Conservation (phyloP, 2,888 invertebrate species). For the Branchinecta sandiegonensis region DNA sequence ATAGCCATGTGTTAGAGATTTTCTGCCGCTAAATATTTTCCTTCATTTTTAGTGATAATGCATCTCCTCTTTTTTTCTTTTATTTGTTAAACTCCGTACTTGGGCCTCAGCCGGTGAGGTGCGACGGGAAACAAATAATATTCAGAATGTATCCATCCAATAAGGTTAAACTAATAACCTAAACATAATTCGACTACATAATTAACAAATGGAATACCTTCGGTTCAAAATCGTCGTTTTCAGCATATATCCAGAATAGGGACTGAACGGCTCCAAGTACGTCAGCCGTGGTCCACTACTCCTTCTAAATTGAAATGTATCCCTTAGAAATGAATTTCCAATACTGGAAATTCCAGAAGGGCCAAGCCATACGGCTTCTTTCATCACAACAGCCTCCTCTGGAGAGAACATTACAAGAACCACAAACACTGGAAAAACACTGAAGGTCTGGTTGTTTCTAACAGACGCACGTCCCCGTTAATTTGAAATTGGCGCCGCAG, state of each 20-base stretch:
- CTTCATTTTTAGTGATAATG: too few relatives aligned
- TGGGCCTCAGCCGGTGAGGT: too few relatives aligned
- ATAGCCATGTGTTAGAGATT: too few relatives aligned
- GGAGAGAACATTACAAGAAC: background rate
- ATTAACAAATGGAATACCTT: background rate
- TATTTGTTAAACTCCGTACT: too few relatives aligned
- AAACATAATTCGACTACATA: background rate
- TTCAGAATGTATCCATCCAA: too few relatives aligned
- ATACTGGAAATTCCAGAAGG: background rate
- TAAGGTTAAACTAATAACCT: background rate
- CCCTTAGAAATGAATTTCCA: background rate
- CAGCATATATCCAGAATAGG: background rate
- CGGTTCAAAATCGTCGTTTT: background rate
- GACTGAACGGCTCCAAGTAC: slow-evolving; percentile 5
- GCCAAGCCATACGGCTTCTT: slow-evolving; percentile 10
- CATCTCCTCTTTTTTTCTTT: too few relatives aligned
- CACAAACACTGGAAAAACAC: too few relatives aligned
- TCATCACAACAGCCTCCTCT: background rate
- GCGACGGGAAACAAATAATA: too few relatives aligned
- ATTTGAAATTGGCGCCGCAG: too few relatives aligned
- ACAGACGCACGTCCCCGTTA: too few relatives aligned
- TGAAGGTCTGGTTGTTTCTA: too few relatives aligned
- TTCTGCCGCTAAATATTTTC: too few relatives aligned
- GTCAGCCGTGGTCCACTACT: background rate
- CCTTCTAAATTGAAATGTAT: background rate